phyloP scores from a whole-genome alignment of 2,797 vertebrate genomes.

The Lacerta agilis region DNA sequence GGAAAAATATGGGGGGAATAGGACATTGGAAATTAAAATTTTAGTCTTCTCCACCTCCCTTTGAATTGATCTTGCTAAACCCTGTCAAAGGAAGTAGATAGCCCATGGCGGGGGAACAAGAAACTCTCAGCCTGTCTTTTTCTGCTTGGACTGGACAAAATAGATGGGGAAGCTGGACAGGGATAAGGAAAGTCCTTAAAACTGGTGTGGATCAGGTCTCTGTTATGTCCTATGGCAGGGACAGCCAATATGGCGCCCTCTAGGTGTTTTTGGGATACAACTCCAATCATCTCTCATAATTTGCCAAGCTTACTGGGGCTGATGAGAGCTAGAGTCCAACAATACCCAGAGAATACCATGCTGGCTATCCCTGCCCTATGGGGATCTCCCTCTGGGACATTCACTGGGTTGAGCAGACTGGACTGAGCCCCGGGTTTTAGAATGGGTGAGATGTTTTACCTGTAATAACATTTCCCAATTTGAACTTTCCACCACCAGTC shows the following conservation, averaged over 20 bases:
- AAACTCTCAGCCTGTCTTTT: neutral
- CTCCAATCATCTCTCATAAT: no score
- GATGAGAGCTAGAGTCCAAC: no score
- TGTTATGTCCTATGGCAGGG: no score
- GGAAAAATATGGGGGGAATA: neutral
- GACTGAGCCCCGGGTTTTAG: neutral
- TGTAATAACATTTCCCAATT: slow-evolving; percentile 97
- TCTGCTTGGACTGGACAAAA: neutral
- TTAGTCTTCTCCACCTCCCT: neutral
- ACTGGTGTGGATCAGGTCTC: neutral
- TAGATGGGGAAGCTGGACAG: neutral
- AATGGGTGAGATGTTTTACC: slow-evolving; percentile 75
- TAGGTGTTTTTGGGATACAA: no score
- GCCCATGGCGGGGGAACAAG: neutral
- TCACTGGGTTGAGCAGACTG: neutral
- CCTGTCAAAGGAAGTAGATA: neutral
- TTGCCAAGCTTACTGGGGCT: no score
- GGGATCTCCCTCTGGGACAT: neutral
- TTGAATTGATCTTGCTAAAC: neutral
- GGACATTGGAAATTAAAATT: neutral
- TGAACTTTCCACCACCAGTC: slow-evolving; percentile 99
- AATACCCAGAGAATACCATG: no score
- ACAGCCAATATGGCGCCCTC: neutral
- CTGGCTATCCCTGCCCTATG: no score
- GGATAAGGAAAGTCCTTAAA: neutral